Evolutionary conservation across 1,140 invertebrate genomes (phyloP).

Genomic region (Hylaeus volcanicus): DNA sequence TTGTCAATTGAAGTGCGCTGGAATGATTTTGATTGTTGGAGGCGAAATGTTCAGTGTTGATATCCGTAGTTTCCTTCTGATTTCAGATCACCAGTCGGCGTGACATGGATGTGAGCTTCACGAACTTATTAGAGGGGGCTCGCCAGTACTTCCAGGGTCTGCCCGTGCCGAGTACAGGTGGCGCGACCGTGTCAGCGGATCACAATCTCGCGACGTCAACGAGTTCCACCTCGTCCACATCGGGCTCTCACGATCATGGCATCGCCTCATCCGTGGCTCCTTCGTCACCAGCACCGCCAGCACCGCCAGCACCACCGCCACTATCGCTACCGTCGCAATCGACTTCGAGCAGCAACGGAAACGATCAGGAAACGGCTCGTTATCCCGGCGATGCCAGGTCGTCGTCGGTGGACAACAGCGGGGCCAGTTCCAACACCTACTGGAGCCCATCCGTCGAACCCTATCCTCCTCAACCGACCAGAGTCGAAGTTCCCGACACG

Average conservation of each 20-base stretch:
- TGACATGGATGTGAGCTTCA: slow-evolving; percentile 88
- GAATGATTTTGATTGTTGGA: no score
- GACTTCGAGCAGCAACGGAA: slow-evolving; percentile 56
- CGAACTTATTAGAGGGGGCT: slow-evolving; percentile 89
- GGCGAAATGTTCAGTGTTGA: no score
- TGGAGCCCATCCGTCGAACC: slow-evolving; percentile 75
- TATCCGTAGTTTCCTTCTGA: neutral
- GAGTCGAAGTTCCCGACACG: slow-evolving; percentile 76
- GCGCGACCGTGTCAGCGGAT: slow-evolving; percentile 78
- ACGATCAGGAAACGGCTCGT: slow-evolving; percentile 59
- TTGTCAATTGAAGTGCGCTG: no score
- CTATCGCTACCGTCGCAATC: slow-evolving; percentile 66
- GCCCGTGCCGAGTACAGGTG: slow-evolving; percentile 82
- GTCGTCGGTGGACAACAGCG: slow-evolving; percentile 49
- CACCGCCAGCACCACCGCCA: slow-evolving; percentile 52
- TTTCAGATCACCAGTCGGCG: slow-evolving; percentile 79
- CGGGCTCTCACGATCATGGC: slow-evolving; percentile 72
- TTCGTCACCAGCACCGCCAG: slow-evolving; percentile 49
- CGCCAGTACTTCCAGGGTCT: slow-evolving; percentile 90
- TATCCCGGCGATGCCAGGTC: slow-evolving; percentile 56
- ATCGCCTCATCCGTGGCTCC: slow-evolving; percentile 48
- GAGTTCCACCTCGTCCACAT: slow-evolving; percentile 76
- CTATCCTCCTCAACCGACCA: slow-evolving; percentile 73
- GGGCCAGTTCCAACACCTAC: slow-evolving; percentile 52
- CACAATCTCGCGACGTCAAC: slow-evolving; percentile 72